phyloP scores from a whole-genome alignment of 2,113 vertebrate species.

The Corythaeola cristata region DNA sequence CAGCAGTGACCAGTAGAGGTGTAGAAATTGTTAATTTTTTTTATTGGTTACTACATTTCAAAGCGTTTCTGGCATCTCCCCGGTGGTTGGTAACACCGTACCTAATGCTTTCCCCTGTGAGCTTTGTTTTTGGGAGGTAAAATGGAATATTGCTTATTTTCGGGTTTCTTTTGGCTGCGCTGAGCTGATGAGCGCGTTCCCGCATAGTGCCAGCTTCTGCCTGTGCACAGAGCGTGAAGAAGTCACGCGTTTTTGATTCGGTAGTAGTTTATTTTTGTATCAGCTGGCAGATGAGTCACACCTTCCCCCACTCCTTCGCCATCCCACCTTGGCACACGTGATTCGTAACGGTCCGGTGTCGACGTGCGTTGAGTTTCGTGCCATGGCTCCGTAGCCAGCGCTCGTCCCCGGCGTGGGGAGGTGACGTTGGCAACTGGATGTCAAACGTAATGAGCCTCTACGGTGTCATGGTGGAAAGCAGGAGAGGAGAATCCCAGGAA shows the following conservation, averaged over 20 bases:
- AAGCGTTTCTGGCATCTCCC: background rate
- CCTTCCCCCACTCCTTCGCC: background rate
- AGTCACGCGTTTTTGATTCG: background rate
- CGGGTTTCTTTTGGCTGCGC: background rate
- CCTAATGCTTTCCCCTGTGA: background rate
- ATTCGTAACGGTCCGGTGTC: background rate
- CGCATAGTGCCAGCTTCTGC: slow-evolving; percentile 36
- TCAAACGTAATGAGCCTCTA: background rate
- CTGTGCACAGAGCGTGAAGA: background rate
- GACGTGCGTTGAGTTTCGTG: rapidly evolving
- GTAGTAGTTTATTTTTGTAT: slow-evolving; percentile 44
- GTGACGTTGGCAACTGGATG: background rate
- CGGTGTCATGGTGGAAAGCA: rapidly evolving
- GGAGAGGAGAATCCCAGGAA: slow-evolving; percentile 10
- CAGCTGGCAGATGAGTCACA: slow-evolving; percentile 47
- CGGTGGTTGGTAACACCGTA: rapidly evolving
- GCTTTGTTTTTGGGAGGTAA: background rate
- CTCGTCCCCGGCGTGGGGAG: background rate
- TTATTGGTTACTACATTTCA: background rate
- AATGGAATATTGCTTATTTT: background rate
- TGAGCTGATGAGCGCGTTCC: background rate
- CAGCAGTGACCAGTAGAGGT: background rate
- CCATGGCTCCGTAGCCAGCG: rapidly evolving
- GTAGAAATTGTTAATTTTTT: background rate
- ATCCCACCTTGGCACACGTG: slow-evolving; percentile 1